Evolutionary conservation across 2,888 invertebrate genomes (phyloP), one percentile per base, ranked within the genome.

Genomic region (Polietes domitor): DNA sequence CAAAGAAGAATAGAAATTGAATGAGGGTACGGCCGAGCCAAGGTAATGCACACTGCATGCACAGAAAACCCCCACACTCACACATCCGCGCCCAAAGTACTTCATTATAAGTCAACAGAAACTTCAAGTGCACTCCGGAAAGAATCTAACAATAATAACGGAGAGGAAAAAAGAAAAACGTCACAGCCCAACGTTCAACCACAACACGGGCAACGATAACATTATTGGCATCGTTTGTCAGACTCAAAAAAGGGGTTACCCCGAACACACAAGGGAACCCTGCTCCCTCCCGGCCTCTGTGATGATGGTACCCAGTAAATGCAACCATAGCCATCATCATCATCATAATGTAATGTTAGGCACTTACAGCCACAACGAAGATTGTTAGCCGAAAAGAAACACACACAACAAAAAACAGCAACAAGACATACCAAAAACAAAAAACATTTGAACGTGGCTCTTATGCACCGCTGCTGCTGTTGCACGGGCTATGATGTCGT

Each of bases 41-140:
- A 41, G 65, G 21, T 43, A 82, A 82, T 82, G 82, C 79, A 76
- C 19, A 65, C 71, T 61, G 70, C n/a, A n/a, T n/a, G n/a, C n/a
- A n/a, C n/a, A n/a, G n/a, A n/a, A n/a, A n/a, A n/a, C n/a, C n/a
- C n/a, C 63, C 28, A 53, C 63, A 63, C 26, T 73, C 53, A 53
- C 43, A 68, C 24, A 68, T 9, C 7, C 37, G 10, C 37, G 10
- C 7, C 37, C 32, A 3, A 73, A 41, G 43, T 81, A 79, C 84
- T 81, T 84, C 81, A 84, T 84, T 84, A 81, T 75, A 84, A 84
- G 81, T 84, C 84, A 81, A 84, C n/a, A n/a, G 79, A 76, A 68
- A 79, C 73, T 70, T 81, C 84, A 79, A 84, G 84, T 68, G 43
- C 68, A 68, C 68, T 68, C 41, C 41, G 68, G 41, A 43, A 68